Conservation (phyloP, 2,888 invertebrate species). For the Andrena camellia region DNA sequence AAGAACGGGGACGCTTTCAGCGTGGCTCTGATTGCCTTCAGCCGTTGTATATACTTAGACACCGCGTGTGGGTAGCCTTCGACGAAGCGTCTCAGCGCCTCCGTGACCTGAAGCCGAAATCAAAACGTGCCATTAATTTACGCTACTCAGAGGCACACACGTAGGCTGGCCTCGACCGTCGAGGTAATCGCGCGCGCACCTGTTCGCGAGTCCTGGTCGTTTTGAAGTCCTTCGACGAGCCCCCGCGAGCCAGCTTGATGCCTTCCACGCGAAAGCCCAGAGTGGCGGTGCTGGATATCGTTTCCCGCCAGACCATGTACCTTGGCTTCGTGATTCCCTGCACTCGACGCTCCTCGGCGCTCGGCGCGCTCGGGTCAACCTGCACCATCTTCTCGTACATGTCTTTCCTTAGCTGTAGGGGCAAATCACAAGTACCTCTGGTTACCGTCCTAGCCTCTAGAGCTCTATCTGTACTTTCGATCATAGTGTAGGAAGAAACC, state of each 20-base stretch:
- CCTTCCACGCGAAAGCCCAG: slow-evolving; percentile 99
- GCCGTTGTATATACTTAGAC: slow-evolving; percentile 93
- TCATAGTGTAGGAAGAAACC: neutral
- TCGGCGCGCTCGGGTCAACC: slow-evolving; percentile 95
- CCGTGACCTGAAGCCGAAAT: slow-evolving; percentile 87
- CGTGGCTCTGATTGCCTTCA: slow-evolving; percentile 93
- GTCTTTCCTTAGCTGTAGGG: slow-evolving; percentile 88
- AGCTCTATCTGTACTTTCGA: neutral
- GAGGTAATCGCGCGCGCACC: slow-evolving; percentile 77
- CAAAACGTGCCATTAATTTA: neutral
- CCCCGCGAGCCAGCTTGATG: slow-evolving; percentile 94
- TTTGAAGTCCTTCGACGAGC: slow-evolving; percentile 97
- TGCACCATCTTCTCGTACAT: slow-evolving; percentile 99
- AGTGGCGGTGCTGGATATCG: slow-evolving; percentile 98
- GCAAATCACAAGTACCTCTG: neutral
- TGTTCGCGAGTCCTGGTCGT: slow-evolving; percentile 95
- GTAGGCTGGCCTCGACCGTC: neutral
- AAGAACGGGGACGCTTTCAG: slow-evolving; percentile 96
- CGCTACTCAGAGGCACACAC: neutral
- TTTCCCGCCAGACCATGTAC: slow-evolving; percentile 98
- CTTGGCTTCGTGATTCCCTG: slow-evolving; percentile 98
- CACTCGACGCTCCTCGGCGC: slow-evolving; percentile 94
- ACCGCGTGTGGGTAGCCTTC: slow-evolving; percentile 92
- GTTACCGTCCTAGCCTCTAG: neutral
- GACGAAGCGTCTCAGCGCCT: slow-evolving; percentile 93